Conservation (phyloP, 2,888 invertebrate species). For the Flabesymbios commensalis region DNA sequence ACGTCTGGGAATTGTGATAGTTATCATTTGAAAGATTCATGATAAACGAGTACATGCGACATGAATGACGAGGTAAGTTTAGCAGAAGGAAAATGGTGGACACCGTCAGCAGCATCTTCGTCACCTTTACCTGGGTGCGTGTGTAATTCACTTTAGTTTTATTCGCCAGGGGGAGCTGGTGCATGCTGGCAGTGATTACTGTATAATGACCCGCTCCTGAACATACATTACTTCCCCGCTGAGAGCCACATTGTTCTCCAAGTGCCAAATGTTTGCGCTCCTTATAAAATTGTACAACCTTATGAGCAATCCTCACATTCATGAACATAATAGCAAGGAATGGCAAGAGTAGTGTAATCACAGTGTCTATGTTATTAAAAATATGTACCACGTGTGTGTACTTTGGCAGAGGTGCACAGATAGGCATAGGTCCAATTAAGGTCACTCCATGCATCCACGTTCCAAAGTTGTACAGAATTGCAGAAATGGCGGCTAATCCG, state of each 20-base stretch:
- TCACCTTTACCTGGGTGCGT: constrained; percentile 18
- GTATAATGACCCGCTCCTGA: not conserved
- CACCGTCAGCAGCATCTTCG: constrained; percentile 28
- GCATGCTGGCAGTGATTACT: not conserved
- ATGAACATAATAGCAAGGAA: constrained; percentile 24
- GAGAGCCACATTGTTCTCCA: too few relatives aligned
- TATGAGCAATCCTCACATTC: constrained; percentile 22
- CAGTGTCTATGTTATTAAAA: constrained; percentile 24
- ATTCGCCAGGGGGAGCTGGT: not conserved
- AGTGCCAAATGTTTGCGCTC: constrained; percentile 14
- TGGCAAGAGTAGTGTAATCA: constrained; percentile 25
- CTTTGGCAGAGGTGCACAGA: constrained; percentile 21
- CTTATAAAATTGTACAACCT: constrained; percentile 20
- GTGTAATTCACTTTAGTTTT: constrained; percentile 7
- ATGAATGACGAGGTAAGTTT: constrained; percentile 24
- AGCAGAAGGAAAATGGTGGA: constrained; percentile 25
- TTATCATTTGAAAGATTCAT: constrained; percentile 9
- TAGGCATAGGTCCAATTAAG: not conserved
- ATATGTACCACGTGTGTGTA: constrained; percentile 18
- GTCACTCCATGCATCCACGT: constrained; percentile 35
- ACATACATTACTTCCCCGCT: not conserved
- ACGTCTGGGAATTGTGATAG: constrained; percentile 3
- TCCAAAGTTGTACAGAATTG: constrained; percentile 47
- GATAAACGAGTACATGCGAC: constrained; percentile 15
- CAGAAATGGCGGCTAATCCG: constrained; percentile 39